These are phyloP conservation scores for Megaceryle torquata DNA, from an alignment of 2,113 vertebrate genomes.

Conservation along the genomic window DNA sequence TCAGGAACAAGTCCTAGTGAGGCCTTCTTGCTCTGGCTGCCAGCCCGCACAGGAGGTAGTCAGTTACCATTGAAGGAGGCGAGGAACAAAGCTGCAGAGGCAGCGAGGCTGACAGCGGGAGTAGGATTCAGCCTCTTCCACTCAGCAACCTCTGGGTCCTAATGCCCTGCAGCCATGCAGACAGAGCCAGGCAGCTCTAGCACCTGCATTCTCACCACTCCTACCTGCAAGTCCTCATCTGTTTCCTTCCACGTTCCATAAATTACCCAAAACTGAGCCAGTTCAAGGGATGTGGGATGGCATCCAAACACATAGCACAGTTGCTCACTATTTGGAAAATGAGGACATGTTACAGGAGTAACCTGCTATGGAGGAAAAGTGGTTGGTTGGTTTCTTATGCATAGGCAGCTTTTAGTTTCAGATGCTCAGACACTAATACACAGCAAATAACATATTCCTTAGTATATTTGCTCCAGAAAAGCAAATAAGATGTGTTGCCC, in stretches of 20 bases:
- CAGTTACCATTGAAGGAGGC: constrained; percentile 61
- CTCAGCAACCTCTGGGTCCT: constrained; percentile 73
- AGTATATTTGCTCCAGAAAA: background rate
- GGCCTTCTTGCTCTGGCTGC: constrained; percentile 41
- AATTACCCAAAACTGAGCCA: background rate
- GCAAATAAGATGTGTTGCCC: background rate
- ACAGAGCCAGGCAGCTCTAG: background rate
- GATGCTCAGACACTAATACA: background rate
- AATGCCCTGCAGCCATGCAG: constrained; percentile 48
- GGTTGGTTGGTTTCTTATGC: background rate
- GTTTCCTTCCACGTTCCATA: background rate
- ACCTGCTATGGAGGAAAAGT: background rate
- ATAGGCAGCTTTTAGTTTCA: background rate
- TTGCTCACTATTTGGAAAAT: background rate
- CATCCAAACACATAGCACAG: background rate
- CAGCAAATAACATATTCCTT: background rate
- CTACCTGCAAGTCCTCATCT: background rate
- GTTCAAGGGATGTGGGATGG: background rate
- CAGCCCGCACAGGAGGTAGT: constrained; percentile 6
- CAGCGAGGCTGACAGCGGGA: constrained; percentile 30
- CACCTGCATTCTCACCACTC: background rate
- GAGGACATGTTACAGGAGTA: background rate
- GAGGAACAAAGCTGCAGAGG: constrained; percentile 57
- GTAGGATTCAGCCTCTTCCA: constrained; percentile 54
- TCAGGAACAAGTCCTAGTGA: constrained; percentile 13